Percentiles rank a stretch among this genome's conserved stretches.
phyloP scores from a whole-genome alignment of 2,888 invertebrate species.

The Coenonympha glycerion region DNA sequence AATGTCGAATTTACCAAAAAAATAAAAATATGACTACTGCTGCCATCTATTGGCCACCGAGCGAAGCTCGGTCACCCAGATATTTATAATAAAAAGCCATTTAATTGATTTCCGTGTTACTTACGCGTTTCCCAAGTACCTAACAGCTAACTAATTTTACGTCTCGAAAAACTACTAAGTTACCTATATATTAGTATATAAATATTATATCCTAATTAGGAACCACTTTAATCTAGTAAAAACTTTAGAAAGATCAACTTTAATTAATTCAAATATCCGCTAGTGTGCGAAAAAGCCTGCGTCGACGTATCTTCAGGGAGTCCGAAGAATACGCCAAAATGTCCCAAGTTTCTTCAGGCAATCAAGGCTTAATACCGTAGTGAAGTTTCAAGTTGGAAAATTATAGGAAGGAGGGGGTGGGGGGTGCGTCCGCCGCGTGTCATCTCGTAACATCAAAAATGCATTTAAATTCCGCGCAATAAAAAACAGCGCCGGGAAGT shows the following conservation, averaged over 20 bases:
- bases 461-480: conserved; percentile 77
- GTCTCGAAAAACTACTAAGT: no score
- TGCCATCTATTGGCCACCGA: no score
- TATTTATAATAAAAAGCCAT: no score
- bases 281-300: conserved; percentile 69
- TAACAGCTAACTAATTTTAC: no score
- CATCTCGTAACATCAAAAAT: conserved; percentile 78
- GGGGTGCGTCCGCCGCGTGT: conserved; percentile 74
- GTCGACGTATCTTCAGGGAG: conserved; percentile 70
- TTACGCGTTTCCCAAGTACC: no score
- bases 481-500: conserved; percentile 74
- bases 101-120: no score
- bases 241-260: neutral
- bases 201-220: neutral
- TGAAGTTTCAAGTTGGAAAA: conserved; percentile 76
- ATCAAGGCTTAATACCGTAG: conserved; percentile 76
- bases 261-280: conserved; percentile 68
- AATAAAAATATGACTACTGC: no score
- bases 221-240: neutral
- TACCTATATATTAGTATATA: no score
- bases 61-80: no score
- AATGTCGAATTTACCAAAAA: no score
- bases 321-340: conserved; percentile 74
- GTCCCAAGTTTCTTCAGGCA: conserved; percentile 76
- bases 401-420: conserved; percentile 62